A percentile compares a stretch with the other conserved stretches of the same genome.
Conservation (phyloP, 2,113 vertebrate genomes). For the Tragelaphus imberbis region DNA sequence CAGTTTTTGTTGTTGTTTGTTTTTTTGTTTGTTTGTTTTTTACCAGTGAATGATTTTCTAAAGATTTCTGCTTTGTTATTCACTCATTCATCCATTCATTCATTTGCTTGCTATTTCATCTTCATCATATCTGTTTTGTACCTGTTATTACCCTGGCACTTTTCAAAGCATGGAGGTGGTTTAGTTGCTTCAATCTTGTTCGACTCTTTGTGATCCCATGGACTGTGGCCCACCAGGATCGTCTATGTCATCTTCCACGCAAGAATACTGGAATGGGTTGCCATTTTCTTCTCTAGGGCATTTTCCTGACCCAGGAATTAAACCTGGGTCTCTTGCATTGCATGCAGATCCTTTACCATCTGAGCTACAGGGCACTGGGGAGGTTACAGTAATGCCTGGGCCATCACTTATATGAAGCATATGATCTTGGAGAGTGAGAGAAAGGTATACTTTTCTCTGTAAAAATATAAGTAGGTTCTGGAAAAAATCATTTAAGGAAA, state of each 20-base stretch:
- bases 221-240: background rate
- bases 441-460: background rate
- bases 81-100: background rate
- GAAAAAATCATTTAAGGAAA: background rate
- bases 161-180: background rate
- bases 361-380: background rate
- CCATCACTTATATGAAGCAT: background rate
- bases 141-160: background rate
- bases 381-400: accelerated
- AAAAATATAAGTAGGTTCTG: background rate
- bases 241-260: background rate
- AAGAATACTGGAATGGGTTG: background rate
- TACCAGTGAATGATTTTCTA: background rate
- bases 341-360: background rate
- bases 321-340: background rate
- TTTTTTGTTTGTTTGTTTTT: background rate
- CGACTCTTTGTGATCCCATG: background rate
- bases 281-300: background rate
- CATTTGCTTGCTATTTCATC: background rate
- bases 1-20: background rate
- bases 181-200: background rate
- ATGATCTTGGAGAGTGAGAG: background rate
- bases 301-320: background rate
- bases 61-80: background rate
- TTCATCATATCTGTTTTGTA: background rate